Percentiles rank a stretch among this genome's conserved stretches.
These are phyloP conservation scores for Rhynchopsitta pachyrhyncha DNA, from an alignment of 2,113 vertebrate genomes.

Conservation along the genomic window DNA sequence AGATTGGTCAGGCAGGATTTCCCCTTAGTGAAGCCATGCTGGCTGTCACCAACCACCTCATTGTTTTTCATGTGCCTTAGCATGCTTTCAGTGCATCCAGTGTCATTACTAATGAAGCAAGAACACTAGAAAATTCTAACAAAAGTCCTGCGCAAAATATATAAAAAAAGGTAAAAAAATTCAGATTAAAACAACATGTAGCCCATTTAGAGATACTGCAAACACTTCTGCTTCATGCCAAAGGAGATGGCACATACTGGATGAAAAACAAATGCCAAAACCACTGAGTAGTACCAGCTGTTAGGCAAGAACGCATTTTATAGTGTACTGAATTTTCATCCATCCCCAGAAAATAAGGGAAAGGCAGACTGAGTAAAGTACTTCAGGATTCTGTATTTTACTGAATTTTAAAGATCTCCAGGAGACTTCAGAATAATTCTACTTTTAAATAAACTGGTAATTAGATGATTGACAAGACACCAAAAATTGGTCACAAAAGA, in stretches of 20 bases:
- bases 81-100: background rate
- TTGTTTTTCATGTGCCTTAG: background rate
- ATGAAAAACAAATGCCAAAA: conserved; percentile 14
- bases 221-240: background rate
- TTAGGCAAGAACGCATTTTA: background rate
- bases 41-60: background rate
- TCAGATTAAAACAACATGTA: background rate
- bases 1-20: background rate
- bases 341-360: background rate
- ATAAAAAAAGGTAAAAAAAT: background rate
- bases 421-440: background rate
- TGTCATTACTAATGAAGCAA: background rate
- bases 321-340: conserved; percentile 1
- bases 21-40: background rate
- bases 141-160: background rate
- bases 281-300: background rate
- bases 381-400: background rate
- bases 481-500: background rate
- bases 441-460: background rate
- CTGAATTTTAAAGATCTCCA: background rate
- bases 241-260: background rate
- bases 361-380: background rate
- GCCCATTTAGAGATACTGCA: background rate
- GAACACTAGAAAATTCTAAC: background rate
- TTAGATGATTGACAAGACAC: background rate